Evolutionary conservation across 2,797 vertebrate species (phyloP), one percentile per base, ranked within the genome.

Genomic region (Pitangus sulphuratus): DNA sequence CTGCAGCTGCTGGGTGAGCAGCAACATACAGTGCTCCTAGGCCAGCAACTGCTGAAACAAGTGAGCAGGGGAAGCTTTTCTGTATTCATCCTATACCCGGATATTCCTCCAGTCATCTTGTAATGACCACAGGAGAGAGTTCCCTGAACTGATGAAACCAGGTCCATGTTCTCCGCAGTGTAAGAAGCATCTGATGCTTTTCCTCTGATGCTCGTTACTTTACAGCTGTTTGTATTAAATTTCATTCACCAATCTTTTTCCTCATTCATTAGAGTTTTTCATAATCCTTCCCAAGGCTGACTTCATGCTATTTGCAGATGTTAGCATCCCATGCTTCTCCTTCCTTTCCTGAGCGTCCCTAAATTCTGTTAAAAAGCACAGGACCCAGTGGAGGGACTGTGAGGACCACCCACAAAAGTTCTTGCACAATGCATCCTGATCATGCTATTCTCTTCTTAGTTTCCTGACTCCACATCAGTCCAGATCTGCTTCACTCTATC

Each of bases 351-450:
- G 14, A 85, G 11, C 50, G 76, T 15, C 26, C n/a, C n/a, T 53
- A 54, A 87, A 58, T 78, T 62, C 47, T 84, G 12, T 18, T 84
- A 13, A 70, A 39, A 25, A 58, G 37, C 20, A 8, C 28, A 56
- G 33, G 44, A 58, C 5, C 3, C 26, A n/a, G 12, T 0, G 1
- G 72, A n/a, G 56, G 9, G 12, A 60, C 44, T 44, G 3, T 0
- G 0, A 84, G 24, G 56, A 58, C 44, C 84, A 77, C 69, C 21
- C 33, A 18, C 24, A 58, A 12, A 44, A 45, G 6, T 5, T 19
- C 11, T 66, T 62, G n/a, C 28, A 47, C 3, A 20, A 15, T 9
- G 6, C 37, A 54, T 31, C n/a, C 31, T 74, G 51, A 17, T 11
- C 12, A 22, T 54, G 44, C n/a, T 57, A 25, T 35, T 45, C 12